Evolutionary conservation across 2,888 invertebrate species (phyloP).

Genomic region (Eupithecia subumbrata): DNA sequence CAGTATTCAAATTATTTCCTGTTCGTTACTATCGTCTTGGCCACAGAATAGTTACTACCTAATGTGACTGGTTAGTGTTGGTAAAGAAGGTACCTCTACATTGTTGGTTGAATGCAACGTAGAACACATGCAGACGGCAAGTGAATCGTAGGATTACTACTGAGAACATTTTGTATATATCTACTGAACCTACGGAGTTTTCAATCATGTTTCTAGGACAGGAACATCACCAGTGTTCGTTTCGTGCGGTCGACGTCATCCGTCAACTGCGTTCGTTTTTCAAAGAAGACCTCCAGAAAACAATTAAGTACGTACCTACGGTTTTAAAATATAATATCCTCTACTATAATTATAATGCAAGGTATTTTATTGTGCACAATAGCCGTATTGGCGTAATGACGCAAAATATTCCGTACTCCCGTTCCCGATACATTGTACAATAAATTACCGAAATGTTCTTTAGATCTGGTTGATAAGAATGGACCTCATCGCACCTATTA

Average conservation of each 20-base stretch:
- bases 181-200: too few species aligned
- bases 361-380: background rate
- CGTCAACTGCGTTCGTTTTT: too few species aligned
- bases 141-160: background rate
- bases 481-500: background rate
- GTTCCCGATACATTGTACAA: background rate
- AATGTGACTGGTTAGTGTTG: background rate
- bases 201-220: background rate
- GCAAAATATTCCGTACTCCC: background rate
- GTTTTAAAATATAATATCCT: background rate
- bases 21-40: constrained; percentile 3
- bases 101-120: background rate
- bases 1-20: constrained; percentile 6
- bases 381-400: background rate
- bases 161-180: background rate
- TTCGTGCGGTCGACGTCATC: too few species aligned
- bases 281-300: too few species aligned
- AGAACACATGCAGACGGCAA: too few species aligned
- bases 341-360: background rate
- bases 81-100: too few species aligned
- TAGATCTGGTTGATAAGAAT: background rate
- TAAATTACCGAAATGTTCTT: background rate
- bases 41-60: background rate
- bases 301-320: background rate
- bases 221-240: background rate